A percentile compares a stretch with the other conserved stretches of the same genome.
These are phyloP conservation scores for Netelia inedita DNA, from an alignment of 2,888 invertebrate genomes.

Conservation along the genomic window DNA sequence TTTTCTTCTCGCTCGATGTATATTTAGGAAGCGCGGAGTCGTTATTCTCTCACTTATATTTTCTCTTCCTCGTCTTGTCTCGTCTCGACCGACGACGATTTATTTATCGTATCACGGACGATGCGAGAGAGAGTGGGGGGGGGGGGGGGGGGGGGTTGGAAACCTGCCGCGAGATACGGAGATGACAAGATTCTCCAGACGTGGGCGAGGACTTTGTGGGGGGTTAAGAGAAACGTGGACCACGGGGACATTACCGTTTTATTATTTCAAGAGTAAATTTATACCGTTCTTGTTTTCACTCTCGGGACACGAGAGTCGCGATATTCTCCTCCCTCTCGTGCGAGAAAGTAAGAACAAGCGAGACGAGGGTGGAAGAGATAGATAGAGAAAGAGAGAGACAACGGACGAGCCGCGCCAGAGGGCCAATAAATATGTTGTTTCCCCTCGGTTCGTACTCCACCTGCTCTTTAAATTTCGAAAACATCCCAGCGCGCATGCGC, in stretches of 20 bases:
- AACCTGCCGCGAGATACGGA: neutral
- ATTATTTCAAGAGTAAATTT: conserved; percentile 58
- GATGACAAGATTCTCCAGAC: neutral
- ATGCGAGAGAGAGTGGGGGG: neutral
- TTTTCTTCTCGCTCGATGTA: conserved; percentile 23
- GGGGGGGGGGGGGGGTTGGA: no score
- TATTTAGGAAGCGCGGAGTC: conserved; percentile 26
- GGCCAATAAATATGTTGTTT: conserved; percentile 66
- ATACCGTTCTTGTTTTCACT: conserved; percentile 35
- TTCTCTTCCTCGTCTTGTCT: neutral
- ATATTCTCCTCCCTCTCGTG: neutral
- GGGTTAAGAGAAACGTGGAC: neutral
- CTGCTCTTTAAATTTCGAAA: conserved; percentile 61
- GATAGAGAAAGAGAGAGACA: neutral
- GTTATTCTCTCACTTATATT: conserved; percentile 2
- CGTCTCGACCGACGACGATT: neutral
- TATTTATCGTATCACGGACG: conserved; percentile 24
- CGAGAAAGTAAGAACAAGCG: conserved; percentile 1
- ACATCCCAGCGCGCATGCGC: conserved; percentile 12
- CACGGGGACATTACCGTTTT: conserved; percentile 35
- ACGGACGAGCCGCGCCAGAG: conserved; percentile 37
- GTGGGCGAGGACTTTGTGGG: neutral
- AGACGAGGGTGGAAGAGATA: no score
- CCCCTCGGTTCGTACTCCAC: conserved; percentile 52
- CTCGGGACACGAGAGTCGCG: conserved; percentile 7